Base-by-base conservation (phyloP, 1,140 invertebrate species). In the Plodia interpunctella region DNA sequence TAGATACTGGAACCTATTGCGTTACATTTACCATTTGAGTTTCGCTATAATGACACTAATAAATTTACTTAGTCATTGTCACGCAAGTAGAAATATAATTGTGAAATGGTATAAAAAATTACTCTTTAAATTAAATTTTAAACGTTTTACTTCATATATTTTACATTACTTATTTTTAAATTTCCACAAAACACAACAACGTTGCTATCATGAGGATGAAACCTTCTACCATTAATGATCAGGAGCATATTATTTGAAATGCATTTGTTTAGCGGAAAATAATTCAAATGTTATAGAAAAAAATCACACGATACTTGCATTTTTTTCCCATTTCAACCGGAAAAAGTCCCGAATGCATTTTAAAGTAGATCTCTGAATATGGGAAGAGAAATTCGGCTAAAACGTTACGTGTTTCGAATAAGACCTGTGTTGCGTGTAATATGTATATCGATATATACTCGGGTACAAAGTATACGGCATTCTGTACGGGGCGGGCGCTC, bases 351-450 rank as follows among this genome's bases (percentile, higher is more conserved):
- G 15, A 44, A 44, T 44, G 38, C 38, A 44, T 44, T 44, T 44
- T 68, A 64, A 68, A 64, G 56, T 60, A 21, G 35, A 13, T 53
- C 51, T 58, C 38, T 66, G 65, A 62, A 70, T 65, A 64, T 64
- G 61, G 64, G 57, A 32, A 52, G 57, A 62, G 58, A 67, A 60
- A 60, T 63, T 70, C 64, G 64, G 59, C 60, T 71, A 67, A 66
- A 69, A 73, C 68, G 73, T 62, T 76, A 76, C 73, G 70, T 76
- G 73, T 73, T 63, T 49, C 55, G 73, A 73, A 76, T 76, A 32
- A 57, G 63, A 56, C 59, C 57, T 54, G 50, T 17, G 32, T n/a
- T 67, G 60, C 66, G 69, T 71, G 53, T 44, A 55, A 62, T 66
- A 57, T 60, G 56, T 49, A 63, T 44, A 69, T 15, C 38, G 38